Evolutionary conservation across 2,888 invertebrate genomes (phyloP).

Genomic region (Ochropleura plecta): DNA sequence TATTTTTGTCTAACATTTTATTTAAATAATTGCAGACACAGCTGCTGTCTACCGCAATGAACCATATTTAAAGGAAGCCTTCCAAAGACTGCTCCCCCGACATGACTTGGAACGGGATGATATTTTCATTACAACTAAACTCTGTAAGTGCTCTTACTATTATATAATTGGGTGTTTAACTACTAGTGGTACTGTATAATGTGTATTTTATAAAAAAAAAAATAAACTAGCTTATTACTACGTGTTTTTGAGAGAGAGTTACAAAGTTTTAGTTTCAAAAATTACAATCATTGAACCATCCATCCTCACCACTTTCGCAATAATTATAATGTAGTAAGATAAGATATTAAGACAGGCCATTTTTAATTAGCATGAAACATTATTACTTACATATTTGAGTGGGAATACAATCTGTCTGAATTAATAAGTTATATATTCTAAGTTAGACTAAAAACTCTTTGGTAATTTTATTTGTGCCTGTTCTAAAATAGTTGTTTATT

Average conservation of each 20-base stretch:
- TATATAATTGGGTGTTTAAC: neutral
- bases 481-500: conserved; percentile 11
- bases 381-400: neutral
- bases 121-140: conserved; percentile 95
- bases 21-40: conserved; percentile 91
- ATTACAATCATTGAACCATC: too few relatives aligned
- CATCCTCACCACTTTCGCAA: neutral
- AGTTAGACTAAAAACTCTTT: neutral
- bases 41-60: conserved; percentile 95
- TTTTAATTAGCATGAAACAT: neutral
- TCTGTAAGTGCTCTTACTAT: conserved; percentile 89
- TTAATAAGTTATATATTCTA: neutral
- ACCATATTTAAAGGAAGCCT: conserved; percentile 91
- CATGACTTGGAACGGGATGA: conserved; percentile 92
- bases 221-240: neutral
- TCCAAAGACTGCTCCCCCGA: conserved; percentile 92
- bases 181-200: neutral
- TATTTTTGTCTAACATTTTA: neutral
- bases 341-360: neutral
- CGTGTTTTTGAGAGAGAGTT: neutral
- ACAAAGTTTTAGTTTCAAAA: neutral
- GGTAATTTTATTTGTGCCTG: neutral
- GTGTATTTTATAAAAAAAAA: neutral
- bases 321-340: neutral
- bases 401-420: neutral